Evolutionary conservation across 1,140 invertebrate species (phyloP), one percentile per base, ranked within the genome.

Genomic region (Zaprionus kolodkinae): DNA sequence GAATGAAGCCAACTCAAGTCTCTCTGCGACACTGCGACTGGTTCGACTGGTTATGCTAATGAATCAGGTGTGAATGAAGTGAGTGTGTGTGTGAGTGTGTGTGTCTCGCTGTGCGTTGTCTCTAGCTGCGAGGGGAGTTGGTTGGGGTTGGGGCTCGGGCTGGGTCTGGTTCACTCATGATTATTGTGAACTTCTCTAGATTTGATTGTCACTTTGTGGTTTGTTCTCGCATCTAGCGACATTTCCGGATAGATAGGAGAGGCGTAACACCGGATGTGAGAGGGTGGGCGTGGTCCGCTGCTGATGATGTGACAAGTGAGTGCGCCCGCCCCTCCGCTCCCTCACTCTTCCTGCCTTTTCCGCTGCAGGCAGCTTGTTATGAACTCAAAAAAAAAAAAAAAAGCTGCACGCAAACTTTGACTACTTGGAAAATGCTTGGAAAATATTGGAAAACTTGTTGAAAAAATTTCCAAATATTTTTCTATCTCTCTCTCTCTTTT

Each of bases 31-130:
- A 15, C n/a, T 6, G 7, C 78, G 69, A 86, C 82, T 62, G 59
- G 79, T 79, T 69, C 36, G 67, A 86, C 83, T 87, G 83, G 83
- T 86, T 86, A 86, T 86, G 83, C 76, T 76, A 86, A 87, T 86
- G 79, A 86, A 78, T 82, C 76, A 85, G 79, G 83, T 72, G 69
- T 72, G 59, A 55, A 36, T 60, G 12, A 21, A 40, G 13, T 52
- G 9, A 36, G 36, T 43, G 43, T 50, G 15, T 15, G 60, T 43
- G 40, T 43, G 38, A 25, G 48, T 45, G 38, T 68, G 55, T 59
- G 38, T 30, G n/a, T 27, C 11, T 55, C n/a, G n/a, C 27, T 43
- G n/a, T 45, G 27, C 15, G 63, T 40, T 52, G 13, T 36, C 15
- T 62, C 35, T 54, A 40, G 6, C 25, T 48, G 13, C 21, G 21